Percentiles rank a stretch among this genome's conserved stretches.
phyloP scores from a whole-genome alignment of 2,797 vertebrate species.

The Neostethus bicornis region DNA sequence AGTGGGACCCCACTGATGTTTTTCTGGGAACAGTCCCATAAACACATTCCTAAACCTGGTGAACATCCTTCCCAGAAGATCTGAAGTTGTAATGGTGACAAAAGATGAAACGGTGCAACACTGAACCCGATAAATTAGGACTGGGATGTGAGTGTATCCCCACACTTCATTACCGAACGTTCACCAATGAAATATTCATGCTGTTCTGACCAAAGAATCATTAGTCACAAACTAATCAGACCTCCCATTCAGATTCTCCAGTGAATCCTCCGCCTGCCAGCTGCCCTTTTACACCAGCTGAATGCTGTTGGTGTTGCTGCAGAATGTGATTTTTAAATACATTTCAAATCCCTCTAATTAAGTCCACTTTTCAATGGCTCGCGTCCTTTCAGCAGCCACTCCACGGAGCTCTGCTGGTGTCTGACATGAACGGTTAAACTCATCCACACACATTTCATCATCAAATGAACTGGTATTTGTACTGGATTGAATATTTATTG shows the following conservation, averaged over 20 bases:
- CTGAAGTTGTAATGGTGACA: too few relatives aligned
- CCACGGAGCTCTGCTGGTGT: conserved; percentile 48
- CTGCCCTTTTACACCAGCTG: conserved; percentile 62
- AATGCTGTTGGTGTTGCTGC: conserved; percentile 51
- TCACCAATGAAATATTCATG: conserved; percentile 33
- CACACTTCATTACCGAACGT: too few relatives aligned
- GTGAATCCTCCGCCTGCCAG: conserved; percentile 60
- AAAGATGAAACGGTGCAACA: too few relatives aligned
- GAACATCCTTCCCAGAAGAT: too few relatives aligned
- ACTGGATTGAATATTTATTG: conserved; percentile 67
- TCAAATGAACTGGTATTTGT: conserved; percentile 64
- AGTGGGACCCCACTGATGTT: too few relatives aligned
- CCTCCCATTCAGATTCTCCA: conserved; percentile 63
- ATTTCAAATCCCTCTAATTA: conserved; percentile 64
- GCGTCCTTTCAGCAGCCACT: conserved; percentile 52
- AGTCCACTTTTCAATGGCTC: conserved; percentile 55
- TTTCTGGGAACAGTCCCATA: too few relatives aligned
- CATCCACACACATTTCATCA: conserved; percentile 54
- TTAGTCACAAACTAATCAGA: conserved; percentile 70
- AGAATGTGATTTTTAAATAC: conserved; percentile 61
- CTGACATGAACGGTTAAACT: conserved; percentile 39
- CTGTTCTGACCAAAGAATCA: conserved; percentile 54
- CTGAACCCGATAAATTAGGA: too few relatives aligned
- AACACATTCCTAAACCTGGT: too few relatives aligned
- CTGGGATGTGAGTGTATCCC: too few relatives aligned